phyloP scores from a whole-genome alignment of 2,888 invertebrate genomes.

The Conchocele bisecta region DNA sequence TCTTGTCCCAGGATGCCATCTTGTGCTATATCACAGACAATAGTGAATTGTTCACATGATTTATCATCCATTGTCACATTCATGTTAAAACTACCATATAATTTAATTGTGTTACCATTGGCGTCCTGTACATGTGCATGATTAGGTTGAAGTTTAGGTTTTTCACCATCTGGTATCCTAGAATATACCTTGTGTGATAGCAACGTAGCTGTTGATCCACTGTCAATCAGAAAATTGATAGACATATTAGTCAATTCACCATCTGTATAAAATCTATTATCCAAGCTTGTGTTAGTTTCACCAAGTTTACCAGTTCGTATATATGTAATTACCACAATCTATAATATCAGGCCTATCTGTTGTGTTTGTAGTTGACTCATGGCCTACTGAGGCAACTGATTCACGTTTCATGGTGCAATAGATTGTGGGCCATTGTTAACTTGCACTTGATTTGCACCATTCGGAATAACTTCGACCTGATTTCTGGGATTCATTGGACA shows the following conservation, averaged over 20 bases:
- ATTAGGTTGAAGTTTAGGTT: not conserved
- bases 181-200: conserved; percentile 1
- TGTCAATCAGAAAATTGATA: conserved; percentile 8
- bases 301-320: conserved; percentile 4
- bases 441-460: no score
- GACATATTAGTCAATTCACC: not conserved
- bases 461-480: no score
- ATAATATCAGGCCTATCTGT: no score
- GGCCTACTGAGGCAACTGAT: conserved; percentile 12
- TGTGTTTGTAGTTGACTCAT: not conserved
- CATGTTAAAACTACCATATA: not conserved
- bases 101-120: conserved; percentile 5
- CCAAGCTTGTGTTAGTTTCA: conserved; percentile 1
- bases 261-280: conserved; percentile 14
- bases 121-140: not conserved
- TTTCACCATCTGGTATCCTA: not conserved
- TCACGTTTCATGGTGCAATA: no score
- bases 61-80: not conserved
- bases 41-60: not conserved
- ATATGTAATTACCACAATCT: no score
- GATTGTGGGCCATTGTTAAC: no score
- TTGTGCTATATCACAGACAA: conserved; percentile 1
- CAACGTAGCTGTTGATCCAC: conserved; percentile 9
- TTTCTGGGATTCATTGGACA: no score
- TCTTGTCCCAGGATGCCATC: conserved; percentile 11